These are phyloP conservation scores for Drosophila merina DNA, from an alignment of 2,888 invertebrate species.

Conservation along the genomic window DNA sequence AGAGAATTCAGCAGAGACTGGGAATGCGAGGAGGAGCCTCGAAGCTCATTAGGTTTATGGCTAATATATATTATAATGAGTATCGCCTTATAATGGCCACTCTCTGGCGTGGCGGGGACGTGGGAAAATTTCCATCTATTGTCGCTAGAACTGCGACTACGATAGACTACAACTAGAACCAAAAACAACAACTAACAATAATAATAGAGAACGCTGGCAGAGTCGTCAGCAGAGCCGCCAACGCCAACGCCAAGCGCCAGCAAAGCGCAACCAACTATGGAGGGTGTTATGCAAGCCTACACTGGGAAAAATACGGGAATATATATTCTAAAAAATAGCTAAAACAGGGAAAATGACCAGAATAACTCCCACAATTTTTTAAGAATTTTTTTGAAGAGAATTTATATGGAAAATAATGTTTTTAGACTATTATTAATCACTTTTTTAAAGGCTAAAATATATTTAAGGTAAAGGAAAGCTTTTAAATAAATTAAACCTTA, in stretches of 20 bases:
- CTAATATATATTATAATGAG: constrained; percentile 44
- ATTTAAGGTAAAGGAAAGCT: no score
- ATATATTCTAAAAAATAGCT: neutral
- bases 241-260: constrained; percentile 21
- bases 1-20: constrained; percentile 6
- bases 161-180: constrained; percentile 13
- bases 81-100: constrained; percentile 44
- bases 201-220: neutral
- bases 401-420: no score
- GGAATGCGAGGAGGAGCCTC: constrained; percentile 10
- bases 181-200: constrained; percentile 22
- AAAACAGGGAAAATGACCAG: no score
- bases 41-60: constrained; percentile 42
- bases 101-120: constrained; percentile 42
- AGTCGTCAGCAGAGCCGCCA: neutral
- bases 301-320: constrained; percentile 4
- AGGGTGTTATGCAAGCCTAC: constrained; percentile 30
- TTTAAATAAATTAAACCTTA: no score
- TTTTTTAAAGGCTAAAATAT: no score
- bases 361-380: no score
- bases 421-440: no score
- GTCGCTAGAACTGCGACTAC: constrained; percentile 58
- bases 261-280: constrained; percentile 40
- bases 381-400: no score
- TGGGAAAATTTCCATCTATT: constrained; percentile 64